Evolutionary conservation across 2,797 vertebrate genomes (phyloP).

Genomic region (Danio choprae): DNA sequence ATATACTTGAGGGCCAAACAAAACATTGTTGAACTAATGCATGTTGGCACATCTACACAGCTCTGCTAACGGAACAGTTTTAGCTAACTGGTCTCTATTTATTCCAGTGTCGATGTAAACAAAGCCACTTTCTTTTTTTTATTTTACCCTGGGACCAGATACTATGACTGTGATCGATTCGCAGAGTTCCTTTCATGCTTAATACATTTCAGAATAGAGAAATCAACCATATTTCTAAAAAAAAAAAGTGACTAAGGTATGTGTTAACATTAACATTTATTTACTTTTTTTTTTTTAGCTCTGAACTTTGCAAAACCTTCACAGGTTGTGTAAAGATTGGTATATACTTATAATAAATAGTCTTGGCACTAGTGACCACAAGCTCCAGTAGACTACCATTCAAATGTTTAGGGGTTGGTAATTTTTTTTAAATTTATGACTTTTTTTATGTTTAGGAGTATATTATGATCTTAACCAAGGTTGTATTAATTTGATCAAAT

Average conservation of each 20-base stretch:
- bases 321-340: not conserved
- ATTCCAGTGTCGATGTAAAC: slow-evolving; percentile 29
- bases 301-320: not conserved
- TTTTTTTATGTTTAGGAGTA: not conserved
- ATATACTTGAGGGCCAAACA: slow-evolving; percentile 34
- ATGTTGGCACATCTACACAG: slow-evolving; percentile 44
- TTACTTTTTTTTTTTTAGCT: not conserved
- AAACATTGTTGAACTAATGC: slow-evolving; percentile 32
- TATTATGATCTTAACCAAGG: not conserved
- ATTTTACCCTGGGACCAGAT: slow-evolving; percentile 19
- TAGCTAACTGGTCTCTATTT: not conserved
- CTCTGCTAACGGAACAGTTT: slow-evolving; percentile 20
- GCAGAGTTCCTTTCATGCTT: slow-evolving; percentile 1
- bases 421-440: no score
- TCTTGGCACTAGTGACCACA: slow-evolving; percentile 45
- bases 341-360: slow-evolving; percentile 5
- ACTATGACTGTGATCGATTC: slow-evolving; percentile 10
- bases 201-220: slow-evolving; percentile 13
- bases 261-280: not conserved
- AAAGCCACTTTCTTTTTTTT: slow-evolving; percentile 11
- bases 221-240: not conserved
- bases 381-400: not conserved
- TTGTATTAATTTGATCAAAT: not conserved
- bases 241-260: not conserved
- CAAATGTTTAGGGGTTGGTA: not conserved